Evolutionary conservation across 2,797 vertebrate species (phyloP).

Genomic region (Acipenser transmontanus): DNA sequence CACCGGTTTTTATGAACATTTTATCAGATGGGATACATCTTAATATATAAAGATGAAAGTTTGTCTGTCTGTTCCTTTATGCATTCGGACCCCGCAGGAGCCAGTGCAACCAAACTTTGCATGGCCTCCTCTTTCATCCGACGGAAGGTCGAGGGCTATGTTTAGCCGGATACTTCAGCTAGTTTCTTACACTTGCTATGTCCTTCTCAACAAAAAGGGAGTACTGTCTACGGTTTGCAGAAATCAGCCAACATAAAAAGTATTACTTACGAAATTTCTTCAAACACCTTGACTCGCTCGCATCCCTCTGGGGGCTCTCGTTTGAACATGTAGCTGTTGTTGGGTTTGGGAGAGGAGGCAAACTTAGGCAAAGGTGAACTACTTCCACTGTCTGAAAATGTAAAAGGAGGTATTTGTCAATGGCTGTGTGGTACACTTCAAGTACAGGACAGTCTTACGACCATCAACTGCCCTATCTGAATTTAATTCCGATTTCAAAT

Average conservation of each 20-base stretch:
- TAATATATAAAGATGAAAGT: no score
- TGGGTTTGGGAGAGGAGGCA: conserved; percentile 96
- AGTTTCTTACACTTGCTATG: no score
- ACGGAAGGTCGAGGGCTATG: no score
- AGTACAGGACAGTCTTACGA: conserved; percentile 3
- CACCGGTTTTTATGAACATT: no score
- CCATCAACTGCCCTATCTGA: neutral
- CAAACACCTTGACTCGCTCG: conserved; percentile 97
- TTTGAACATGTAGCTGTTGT: conserved; percentile 99
- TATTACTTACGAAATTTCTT: conserved; percentile 86
- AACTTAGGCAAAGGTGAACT: conserved; percentile 97
- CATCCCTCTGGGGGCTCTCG: conserved; percentile 96
- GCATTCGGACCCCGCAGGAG: no score
- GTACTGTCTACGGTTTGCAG: neutral
- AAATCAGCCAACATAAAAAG: conserved; percentile 6
- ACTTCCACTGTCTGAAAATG: conserved; percentile 89
- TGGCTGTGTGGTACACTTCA: neutral
- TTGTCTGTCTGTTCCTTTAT: no score
- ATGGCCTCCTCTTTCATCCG: no score
- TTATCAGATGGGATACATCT: no score
- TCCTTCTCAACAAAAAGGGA: neutral
- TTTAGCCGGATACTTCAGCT: no score
- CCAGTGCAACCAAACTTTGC: no score
- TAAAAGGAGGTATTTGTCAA: conserved; percentile 36
- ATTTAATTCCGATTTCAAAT: no score